phyloP scores from a whole-genome alignment of 2,797 vertebrate species.

The Balearica regulorum region DNA sequence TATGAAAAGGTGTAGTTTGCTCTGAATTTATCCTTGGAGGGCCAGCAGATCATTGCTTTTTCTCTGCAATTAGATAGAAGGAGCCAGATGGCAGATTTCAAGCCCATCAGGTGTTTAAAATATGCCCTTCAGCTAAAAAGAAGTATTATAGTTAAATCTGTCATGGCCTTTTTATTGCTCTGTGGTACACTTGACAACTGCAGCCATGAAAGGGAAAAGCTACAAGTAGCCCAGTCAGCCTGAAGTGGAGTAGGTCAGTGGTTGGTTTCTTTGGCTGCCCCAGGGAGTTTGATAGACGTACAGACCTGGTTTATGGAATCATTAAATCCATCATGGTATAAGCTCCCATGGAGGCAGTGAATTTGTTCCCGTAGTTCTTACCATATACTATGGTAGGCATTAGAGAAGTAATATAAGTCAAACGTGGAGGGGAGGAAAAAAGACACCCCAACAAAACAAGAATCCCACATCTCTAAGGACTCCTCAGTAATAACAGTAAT shows the following conservation, averaged over 20 bases:
- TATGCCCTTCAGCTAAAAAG: slow-evolving; percentile 50
- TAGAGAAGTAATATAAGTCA: slow-evolving; percentile 10
- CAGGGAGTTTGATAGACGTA: neutral
- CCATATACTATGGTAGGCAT: neutral
- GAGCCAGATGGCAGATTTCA: slow-evolving; percentile 62
- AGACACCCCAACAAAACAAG: neutral
- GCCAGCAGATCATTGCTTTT: slow-evolving; percentile 53
- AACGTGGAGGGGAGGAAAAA: neutral
- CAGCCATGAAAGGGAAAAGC: neutral
- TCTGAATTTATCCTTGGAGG: slow-evolving; percentile 59
- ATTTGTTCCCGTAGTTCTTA: slow-evolving; percentile 33
- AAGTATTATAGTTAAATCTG: slow-evolving; percentile 59
- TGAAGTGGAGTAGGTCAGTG: slow-evolving; percentile 9
- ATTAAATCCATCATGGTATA: neutral
- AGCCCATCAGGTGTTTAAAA: slow-evolving; percentile 64
- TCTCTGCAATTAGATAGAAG: slow-evolving; percentile 57
- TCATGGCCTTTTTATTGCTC: slow-evolving; percentile 57
- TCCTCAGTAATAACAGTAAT: slow-evolving; percentile 64
- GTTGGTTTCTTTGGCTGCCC: neutral
- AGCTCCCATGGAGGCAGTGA: slow-evolving; percentile 13
- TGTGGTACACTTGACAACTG: slow-evolving; percentile 53
- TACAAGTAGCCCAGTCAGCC: slow-evolving; percentile 13
- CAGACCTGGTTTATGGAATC: neutral
- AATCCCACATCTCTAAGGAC: slow-evolving; percentile 62
- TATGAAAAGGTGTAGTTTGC: slow-evolving; percentile 42